phyloP scores from a whole-genome alignment of 2,888 invertebrate species.

The Megastigmus dorsalis region DNA sequence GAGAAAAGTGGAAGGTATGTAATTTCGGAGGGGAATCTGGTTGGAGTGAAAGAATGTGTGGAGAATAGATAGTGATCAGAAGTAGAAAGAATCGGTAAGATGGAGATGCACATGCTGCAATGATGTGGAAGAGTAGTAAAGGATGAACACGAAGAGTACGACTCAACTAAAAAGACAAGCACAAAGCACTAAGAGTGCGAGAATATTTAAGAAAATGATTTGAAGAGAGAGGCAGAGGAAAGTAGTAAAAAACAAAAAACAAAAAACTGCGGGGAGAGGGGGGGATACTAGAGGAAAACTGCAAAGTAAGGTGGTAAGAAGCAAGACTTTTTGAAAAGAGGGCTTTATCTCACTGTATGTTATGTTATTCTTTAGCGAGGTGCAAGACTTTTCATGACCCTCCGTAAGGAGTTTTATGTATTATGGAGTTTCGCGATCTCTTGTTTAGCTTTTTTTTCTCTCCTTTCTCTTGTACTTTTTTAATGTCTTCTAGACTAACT shows the following conservation, averaged over 20 bases:
- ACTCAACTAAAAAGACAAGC: background rate
- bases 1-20: too few species aligned
- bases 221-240: background rate
- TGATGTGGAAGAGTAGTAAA: too few species aligned
- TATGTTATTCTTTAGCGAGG: too few species aligned
- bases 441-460: background rate
- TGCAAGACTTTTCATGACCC: too few species aligned
- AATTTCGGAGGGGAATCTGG: too few species aligned
- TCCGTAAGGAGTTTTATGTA: too few species aligned
- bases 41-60: too few species aligned
- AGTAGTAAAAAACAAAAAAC: background rate
- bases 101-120: too few species aligned
- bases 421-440: constrained; percentile 6
- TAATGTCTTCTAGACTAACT: background rate
- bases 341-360: too few species aligned
- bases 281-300: background rate
- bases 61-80: too few species aligned
- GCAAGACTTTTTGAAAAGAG: constrained; percentile 25
- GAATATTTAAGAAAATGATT: background rate
- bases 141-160: too few species aligned
- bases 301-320: constrained; percentile 23
- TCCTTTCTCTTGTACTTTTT: background rate
- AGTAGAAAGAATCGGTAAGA: too few species aligned
- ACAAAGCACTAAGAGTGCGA: background rate
- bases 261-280: background rate